Conservation (phyloP, 2,113 vertebrate species). For the Osmerus mordax region DNA sequence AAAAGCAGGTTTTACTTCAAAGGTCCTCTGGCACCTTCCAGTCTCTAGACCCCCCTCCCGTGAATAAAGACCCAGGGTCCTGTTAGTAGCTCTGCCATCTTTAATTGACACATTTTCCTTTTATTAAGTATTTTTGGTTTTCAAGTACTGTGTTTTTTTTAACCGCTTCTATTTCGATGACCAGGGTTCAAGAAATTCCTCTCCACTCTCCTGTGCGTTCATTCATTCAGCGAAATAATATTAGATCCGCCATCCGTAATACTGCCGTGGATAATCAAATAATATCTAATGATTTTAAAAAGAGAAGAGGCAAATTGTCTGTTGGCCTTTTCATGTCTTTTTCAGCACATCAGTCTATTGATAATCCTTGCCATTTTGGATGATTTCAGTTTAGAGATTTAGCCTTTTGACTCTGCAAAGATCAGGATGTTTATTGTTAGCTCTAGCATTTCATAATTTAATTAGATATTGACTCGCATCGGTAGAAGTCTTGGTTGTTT, state of each 20-base stretch:
- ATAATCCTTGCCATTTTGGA: constrained; percentile 35
- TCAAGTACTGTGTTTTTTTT: too few species aligned
- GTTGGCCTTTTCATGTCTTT: constrained; percentile 3
- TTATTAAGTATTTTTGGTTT: neutral
- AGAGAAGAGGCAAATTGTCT: neutral
- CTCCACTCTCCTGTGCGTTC: neutral
- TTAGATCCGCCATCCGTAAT: too few species aligned
- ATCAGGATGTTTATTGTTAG: constrained; percentile 40
- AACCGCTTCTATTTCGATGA: too few species aligned
- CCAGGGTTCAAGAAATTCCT: too few species aligned
- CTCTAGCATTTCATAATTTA: constrained; percentile 55
- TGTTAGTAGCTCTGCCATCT: constrained; percentile 15
- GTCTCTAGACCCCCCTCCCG: constrained; percentile 6
- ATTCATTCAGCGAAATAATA: neutral
- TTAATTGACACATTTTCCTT: constrained; percentile 30
- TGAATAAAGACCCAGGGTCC: constrained; percentile 9
- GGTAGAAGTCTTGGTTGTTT: constrained; percentile 47
- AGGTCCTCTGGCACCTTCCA: constrained; percentile 44
- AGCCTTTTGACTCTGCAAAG: constrained; percentile 42
- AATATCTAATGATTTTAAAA: constrained; percentile 3
- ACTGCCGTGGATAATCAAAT: neutral
- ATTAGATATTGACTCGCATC: constrained; percentile 53
- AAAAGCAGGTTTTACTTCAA: constrained; percentile 62
- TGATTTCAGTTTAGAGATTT: constrained; percentile 37
- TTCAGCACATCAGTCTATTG: constrained; percentile 16